Base-by-base conservation (phyloP, 2,113 vertebrate species). In the Rattus rattus region DNA sequence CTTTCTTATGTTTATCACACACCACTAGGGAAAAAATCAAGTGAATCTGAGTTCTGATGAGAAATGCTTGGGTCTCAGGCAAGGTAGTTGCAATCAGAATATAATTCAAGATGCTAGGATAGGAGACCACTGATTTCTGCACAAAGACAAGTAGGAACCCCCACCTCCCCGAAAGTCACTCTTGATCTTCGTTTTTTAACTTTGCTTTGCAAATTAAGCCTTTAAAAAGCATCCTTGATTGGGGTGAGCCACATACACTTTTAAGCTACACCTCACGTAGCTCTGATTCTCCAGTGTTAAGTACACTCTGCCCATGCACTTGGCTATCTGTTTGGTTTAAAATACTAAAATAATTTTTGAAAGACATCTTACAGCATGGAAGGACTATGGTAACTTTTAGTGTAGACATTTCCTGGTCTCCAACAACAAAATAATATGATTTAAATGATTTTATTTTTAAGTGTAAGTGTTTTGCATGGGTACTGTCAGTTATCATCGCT, bases 11-110 rank as follows among this genome's bases (percentile, higher is more conserved):
- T 98, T 98, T 98, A 89, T 97, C 52, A 89, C 61, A 98, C 28
- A 90, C 95, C 93, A 96, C 94, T 92, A 94, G 95, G 96, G 91
- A 93, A 92, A 81, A 54, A 96, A 98, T 96, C 96, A 97, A 43
- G n/a, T 97, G 91, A 91, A 96, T 94, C 87, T 24, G 96, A 94
- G 90, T 75, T 90, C 81, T 97, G 94, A 96, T 98, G 96, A 97
- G 90, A 61, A 96, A 97, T 91, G 86, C 24, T 20, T 91, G 92
- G 72, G 96, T 97, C 91, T 98, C 88, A 97, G 93, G 85, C 90
- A 97, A 97, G 85, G 94, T 96, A 86, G 84, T 96, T 98, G 96
- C 94, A 98, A 96, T 98, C 95, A 98, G 96, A 97, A 96, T 96
- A 77, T 94, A 98, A 97, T 98, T 98, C 26, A 89, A 97, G 95